Evolutionary conservation across 2,888 invertebrate genomes (phyloP).

Genomic region (Calameuta filiformis): DNA sequence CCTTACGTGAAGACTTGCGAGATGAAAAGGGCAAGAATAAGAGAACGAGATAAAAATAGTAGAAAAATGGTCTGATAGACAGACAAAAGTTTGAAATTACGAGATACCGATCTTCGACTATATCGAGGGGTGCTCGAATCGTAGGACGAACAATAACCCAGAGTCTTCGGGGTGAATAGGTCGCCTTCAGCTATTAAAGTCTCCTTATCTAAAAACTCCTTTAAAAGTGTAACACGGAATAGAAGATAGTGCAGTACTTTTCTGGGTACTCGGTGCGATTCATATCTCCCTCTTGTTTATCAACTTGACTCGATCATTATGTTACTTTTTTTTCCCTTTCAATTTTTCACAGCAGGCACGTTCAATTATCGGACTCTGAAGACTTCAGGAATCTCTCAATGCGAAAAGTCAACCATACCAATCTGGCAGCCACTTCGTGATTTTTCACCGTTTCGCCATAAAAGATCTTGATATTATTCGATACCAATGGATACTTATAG

Average conservation of each 20-base stretch:
- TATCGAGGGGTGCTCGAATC: not conserved
- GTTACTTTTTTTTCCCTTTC: conserved; percentile 29
- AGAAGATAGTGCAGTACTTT: conserved; percentile 40
- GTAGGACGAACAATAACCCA: not conserved
- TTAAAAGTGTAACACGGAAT: conserved; percentile 52
- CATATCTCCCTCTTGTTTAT: conserved; percentile 50
- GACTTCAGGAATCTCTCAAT: not conserved
- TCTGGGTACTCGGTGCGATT: conserved; percentile 26
- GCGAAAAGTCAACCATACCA: not conserved
- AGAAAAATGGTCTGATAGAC: conserved; percentile 7
- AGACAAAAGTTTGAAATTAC: conserved; percentile 38
- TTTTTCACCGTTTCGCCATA: not conserved
- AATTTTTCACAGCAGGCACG: conserved; percentile 26
- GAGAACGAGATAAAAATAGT: not conserved
- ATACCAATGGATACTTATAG: no score
- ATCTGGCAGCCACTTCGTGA: not conserved
- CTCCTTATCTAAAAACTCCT: conserved; percentile 54
- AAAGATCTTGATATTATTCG: not conserved
- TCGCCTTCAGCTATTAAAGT: conserved; percentile 50
- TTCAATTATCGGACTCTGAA: not conserved
- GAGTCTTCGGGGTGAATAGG: not conserved
- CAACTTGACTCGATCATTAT: conserved; percentile 43
- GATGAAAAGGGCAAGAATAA: not conserved
- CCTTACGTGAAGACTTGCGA: not conserved
- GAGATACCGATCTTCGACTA: conserved; percentile 31